A percentile compares a stretch with the other conserved stretches of the same genome.
phyloP scores from a whole-genome alignment of 2,113 vertebrate genomes.

The Pagrus major region DNA sequence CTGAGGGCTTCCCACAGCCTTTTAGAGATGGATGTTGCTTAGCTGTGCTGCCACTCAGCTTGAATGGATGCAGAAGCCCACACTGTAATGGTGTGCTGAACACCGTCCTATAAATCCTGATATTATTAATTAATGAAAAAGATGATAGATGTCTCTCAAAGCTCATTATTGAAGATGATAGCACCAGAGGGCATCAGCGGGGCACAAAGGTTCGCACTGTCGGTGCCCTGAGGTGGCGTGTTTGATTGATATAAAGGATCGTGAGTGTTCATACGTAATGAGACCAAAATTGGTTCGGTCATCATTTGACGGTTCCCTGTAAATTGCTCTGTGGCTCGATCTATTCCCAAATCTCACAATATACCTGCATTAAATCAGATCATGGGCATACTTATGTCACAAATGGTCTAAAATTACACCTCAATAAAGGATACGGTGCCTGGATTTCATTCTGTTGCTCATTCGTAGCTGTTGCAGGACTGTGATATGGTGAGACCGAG shows the following conservation, averaged over 20 bases:
- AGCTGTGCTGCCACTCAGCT: neutral
- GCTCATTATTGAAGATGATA: conserved; percentile 19
- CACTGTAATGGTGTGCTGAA: neutral
- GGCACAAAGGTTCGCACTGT: neutral
- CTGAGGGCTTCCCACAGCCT: neutral
- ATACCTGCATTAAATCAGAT: conserved; percentile 24
- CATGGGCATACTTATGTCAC: conserved; percentile 17
- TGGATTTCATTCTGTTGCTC: neutral
- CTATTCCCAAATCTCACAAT: conserved; percentile 34
- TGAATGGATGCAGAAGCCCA: neutral
- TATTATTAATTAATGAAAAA: conserved; percentile 11
- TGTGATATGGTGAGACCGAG: neutral
- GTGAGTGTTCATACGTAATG: conserved; percentile 27
- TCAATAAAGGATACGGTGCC: conserved; percentile 12
- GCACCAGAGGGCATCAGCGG: neutral
- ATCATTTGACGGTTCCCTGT: conserved; percentile 4
- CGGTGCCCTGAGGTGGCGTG: neutral
- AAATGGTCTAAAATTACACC: neutral
- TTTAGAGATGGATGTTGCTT: neutral
- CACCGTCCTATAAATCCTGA: neutral
- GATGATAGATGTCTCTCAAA: conserved; percentile 17
- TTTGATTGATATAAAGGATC: conserved; percentile 23
- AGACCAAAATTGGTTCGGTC: conserved; percentile 32
- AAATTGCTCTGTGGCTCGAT: neutral
- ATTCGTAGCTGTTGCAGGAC: neutral